These are phyloP conservation scores for Girardinichthys multiradiatus DNA, from an alignment of 2,113 vertebrate genomes.

Conservation along the genomic window DNA sequence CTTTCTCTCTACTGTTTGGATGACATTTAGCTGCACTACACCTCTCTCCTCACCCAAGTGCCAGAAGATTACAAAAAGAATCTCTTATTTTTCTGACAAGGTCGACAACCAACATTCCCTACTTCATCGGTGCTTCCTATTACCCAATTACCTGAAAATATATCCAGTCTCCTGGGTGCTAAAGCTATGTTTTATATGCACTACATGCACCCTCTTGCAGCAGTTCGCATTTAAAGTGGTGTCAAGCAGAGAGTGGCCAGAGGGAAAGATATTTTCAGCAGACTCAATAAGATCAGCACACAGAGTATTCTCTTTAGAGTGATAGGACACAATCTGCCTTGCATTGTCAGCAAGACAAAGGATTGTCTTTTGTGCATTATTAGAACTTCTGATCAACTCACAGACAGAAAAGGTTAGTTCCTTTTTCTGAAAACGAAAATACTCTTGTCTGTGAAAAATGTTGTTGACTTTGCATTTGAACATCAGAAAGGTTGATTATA, in stretches of 20 bases:
- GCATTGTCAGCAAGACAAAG: slow-evolving; percentile 13
- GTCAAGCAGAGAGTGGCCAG: slow-evolving; percentile 33
- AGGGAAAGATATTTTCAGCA: slow-evolving; percentile 50
- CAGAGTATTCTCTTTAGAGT: slow-evolving; percentile 44
- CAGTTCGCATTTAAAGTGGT: slow-evolving; percentile 50
- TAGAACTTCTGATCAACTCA: slow-evolving; percentile 38
- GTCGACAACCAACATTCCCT: slow-evolving; percentile 52
- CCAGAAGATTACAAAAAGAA: slow-evolving; percentile 50
- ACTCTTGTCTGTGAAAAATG: background rate
- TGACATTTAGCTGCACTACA: slow-evolving; percentile 25
- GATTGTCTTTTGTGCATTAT: slow-evolving; percentile 23
- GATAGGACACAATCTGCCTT: slow-evolving; percentile 6
- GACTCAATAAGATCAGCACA: slow-evolving; percentile 59
- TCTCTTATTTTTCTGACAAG: slow-evolving; percentile 28
- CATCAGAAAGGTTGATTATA: background rate
- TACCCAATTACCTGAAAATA: slow-evolving; percentile 50
- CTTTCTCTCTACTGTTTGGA: slow-evolving; percentile 11
- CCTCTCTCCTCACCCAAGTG: slow-evolving; percentile 23
- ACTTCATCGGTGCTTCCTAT: slow-evolving; percentile 24
- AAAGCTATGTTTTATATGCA: slow-evolving; percentile 63
- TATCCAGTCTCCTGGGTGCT: slow-evolving; percentile 37
- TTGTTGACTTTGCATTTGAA: background rate
- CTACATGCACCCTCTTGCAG: slow-evolving; percentile 38
- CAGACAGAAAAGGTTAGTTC: slow-evolving; percentile 2
- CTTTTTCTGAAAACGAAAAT: slow-evolving; percentile 3